Evolutionary conservation across 2,888 invertebrate species (phyloP), one percentile per base, ranked within the genome.

Genomic region (Sturmia bella): DNA sequence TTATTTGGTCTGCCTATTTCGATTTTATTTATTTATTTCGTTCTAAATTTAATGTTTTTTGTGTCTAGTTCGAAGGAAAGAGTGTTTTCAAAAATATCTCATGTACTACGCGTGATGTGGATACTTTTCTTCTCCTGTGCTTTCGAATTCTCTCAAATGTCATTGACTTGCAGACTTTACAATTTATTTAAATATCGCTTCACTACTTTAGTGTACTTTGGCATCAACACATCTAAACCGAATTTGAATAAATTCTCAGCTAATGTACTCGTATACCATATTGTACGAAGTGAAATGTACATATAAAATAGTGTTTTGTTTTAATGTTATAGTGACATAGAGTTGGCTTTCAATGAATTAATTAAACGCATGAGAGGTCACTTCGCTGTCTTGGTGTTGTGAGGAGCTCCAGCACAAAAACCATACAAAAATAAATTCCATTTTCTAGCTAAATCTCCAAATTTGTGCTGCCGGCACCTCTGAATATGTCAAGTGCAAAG

Each of bases 121-220:
- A 41, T 19, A 32, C 41, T 45, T 61, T 43, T 59, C 41, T 50
- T 1, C 41, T 37, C 43, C 43, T 45, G 72, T 54, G 27, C 57
- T 66, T 66, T 37, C 52, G 9, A 61, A 63, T 63, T 70, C 56
- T 43, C 43, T 52, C 37, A 50, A 66, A 79, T 66, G 78, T 79
- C 78, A 73, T 79, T 79, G 78, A 79, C 78, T 68, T 79, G 56
- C 59, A 52, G 57, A 45, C 59, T 59, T 45, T 54, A 17, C 68
- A 32, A 50, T 27, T 11, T 52, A 19, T 39, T 13, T 66, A 21
- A n/a, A 2, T 39, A 39, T 61, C 27, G 27, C 27, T 37, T 48
- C 48, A 21, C 54, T 39, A 32, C 27, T 27, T 27, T 32, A 32
- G 7, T 32, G 7, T 61, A 52, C 43, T 75, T 48, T 13, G 39